These are phyloP conservation scores for Brachypteracias leptosomus DNA, from an alignment of 2,113 vertebrate genomes.

Conservation along the genomic window DNA sequence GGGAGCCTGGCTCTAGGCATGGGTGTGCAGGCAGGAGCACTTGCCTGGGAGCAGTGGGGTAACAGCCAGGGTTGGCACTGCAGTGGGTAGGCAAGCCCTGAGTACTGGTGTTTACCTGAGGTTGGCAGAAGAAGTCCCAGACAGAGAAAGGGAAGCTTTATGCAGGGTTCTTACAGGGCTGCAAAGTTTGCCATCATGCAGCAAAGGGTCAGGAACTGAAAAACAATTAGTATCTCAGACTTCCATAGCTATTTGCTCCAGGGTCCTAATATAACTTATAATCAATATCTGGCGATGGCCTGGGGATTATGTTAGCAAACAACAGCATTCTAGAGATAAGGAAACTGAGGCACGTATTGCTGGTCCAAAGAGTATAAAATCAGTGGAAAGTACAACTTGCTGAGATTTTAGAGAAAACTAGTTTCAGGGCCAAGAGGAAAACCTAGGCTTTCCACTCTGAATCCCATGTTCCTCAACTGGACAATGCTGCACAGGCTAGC, in stretches of 20 bases:
- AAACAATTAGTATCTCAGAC: neutral
- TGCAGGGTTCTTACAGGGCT: neutral
- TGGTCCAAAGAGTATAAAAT: neutral
- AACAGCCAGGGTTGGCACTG: neutral
- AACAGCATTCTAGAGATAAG: neutral
- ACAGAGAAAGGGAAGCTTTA: neutral
- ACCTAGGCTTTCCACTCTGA: neutral
- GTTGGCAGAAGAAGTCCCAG: neutral
- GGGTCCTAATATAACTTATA: neutral
- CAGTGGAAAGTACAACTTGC: neutral
- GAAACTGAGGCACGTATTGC: neutral
- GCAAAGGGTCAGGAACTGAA: neutral
- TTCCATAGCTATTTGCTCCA: neutral
- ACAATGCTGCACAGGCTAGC: neutral
- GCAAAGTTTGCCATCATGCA: neutral
- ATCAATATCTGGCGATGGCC: neutral
- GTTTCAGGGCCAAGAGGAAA: neutral
- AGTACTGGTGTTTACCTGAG: accelerated
- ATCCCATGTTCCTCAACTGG: neutral
- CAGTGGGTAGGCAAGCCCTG: neutral
- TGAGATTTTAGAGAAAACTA: neutral
- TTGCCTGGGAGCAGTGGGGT: neutral
- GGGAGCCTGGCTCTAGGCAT: neutral
- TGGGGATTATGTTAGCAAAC: neutral
- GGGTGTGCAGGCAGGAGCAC: neutral